Conservation (phyloP, 2,113 vertebrate species). For the Catharus fuscescens region DNA sequence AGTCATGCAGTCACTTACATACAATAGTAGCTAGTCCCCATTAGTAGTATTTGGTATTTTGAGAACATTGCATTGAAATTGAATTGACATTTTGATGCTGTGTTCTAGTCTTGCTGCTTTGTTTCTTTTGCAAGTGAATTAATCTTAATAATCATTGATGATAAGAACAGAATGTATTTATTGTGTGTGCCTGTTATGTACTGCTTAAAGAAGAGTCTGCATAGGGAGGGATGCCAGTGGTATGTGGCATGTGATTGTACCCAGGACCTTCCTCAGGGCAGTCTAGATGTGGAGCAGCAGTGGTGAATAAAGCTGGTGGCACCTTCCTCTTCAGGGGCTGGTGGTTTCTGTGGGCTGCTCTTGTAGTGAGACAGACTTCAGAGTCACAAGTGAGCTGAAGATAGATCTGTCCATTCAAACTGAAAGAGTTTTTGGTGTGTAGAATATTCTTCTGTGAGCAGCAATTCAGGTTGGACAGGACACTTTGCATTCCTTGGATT, state of each 20-base stretch:
- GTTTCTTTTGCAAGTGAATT: neutral
- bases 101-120: neutral
- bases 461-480: neutral
- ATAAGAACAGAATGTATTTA: neutral
- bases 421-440: neutral
- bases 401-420: neutral
- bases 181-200: neutral
- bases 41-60: neutral
- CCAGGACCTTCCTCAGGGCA: neutral
- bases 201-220: neutral
- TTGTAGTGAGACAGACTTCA: neutral
- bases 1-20: neutral
- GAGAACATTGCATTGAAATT: neutral
- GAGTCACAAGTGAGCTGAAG: neutral
- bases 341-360: neutral
- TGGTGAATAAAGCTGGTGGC: neutral
- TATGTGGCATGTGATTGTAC: rapidly evolving
- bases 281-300: neutral
- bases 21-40: neutral
- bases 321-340: neutral
- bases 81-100: neutral
- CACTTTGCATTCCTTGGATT: neutral
- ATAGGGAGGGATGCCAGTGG: neutral
- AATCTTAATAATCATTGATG: rapidly evolving
- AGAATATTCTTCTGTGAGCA: neutral